Base-by-base conservation (phyloP, 2,113 vertebrate species). In the Illadopsis cleaveri region DNA sequence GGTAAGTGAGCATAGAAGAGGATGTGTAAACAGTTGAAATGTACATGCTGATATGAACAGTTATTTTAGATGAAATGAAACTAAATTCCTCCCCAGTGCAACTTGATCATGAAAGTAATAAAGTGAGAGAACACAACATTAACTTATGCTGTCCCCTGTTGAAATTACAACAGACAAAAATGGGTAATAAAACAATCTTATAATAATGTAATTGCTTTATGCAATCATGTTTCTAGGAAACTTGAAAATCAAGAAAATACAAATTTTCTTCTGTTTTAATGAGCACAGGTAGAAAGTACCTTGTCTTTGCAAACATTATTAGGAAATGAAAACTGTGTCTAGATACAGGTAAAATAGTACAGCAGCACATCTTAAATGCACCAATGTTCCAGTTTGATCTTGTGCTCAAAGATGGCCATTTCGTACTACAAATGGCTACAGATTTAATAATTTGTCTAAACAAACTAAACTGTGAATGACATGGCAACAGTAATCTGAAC, bases 131-230 rank as follows among this genome's bases (percentile, higher is more conserved):
- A 57, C 70, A 96, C 53, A 91, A 62, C 65, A 51, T 95, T 92
- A 94, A 87, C 53, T 82, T 60, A 82, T 86, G 42, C 66, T 22
- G 45, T 82, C 78, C 73, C 68, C 31, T 69, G 82, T 33, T 91
- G 65, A 95, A 95, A 72, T 91, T 85, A 64, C 33, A 69, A 19
- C 57, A 86, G 89, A 64, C 73, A 94, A 84, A 95, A 95, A 91
- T 20, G 45, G 68, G 53, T 58, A 89, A 69, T 89, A 94, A 89
- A 95, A 30, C 69, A 75, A 48, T 91, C 61, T 89, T 44, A 38
- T 82, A 94, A 84, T 94, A 93, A 69, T 30, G 45, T 94, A 72
- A 95, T 96, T 85, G 70, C 86, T 68, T 94, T 91, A 86, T 82
- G 77, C 48, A 89, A 48, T 89, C 45, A 53, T 48, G 61, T 95